phyloP scores from a whole-genome alignment of 2,113 vertebrate genomes.

The Apteryx owenii region DNA sequence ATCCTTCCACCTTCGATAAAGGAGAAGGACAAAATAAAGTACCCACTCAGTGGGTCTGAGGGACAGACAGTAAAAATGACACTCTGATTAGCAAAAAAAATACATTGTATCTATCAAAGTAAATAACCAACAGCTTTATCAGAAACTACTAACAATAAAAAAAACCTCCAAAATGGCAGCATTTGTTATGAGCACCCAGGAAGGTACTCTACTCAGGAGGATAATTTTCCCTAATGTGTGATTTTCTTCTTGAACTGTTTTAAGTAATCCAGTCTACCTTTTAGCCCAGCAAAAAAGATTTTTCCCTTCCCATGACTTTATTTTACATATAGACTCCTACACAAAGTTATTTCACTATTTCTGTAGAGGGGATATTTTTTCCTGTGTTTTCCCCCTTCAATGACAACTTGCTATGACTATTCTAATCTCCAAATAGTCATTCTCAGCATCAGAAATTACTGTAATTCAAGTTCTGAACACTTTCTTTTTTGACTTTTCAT shows the following conservation, averaged over 20 bases:
- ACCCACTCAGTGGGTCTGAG: not conserved
- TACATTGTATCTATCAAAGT: not conserved
- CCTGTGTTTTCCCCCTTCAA: not conserved
- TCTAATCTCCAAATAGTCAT: conserved; percentile 23
- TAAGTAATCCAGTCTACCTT: not conserved
- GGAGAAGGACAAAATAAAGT: not conserved
- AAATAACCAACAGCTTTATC: not conserved
- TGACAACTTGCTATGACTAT: not conserved
- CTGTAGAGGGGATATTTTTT: not conserved
- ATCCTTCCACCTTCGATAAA: not conserved
- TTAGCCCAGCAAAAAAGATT: not conserved
- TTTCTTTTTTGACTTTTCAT: conserved; percentile 19
- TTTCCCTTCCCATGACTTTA: not conserved
- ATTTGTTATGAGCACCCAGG: not conserved
- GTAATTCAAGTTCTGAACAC: conserved; percentile 25
- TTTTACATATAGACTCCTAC: not conserved
- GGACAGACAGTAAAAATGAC: not conserved
- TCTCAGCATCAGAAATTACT: conserved; percentile 37
- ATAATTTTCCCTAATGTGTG: not conserved
- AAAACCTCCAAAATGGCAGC: not conserved
- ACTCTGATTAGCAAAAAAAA: not conserved
- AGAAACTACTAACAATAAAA: not conserved
- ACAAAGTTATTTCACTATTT: not conserved
- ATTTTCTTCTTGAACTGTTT: not conserved
- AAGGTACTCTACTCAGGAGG: not conserved